Base-by-base conservation (phyloP, 2,888 invertebrate genomes). In the Erannis defoliaria region DNA sequence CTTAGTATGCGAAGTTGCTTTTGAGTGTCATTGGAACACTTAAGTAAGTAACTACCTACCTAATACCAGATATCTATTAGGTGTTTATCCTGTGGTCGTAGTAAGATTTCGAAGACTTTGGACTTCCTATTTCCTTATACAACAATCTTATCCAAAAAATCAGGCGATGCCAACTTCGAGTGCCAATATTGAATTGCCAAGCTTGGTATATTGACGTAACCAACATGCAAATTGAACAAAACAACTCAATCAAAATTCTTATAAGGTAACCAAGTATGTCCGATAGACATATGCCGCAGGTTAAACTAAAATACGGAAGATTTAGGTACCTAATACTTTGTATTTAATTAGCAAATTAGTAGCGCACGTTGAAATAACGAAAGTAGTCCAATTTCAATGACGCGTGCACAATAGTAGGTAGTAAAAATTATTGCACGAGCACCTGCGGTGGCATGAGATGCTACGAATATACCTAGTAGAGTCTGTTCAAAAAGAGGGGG, bases 381-480 rank as follows among this genome's bases (percentile, higher is more conserved):
- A 55, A 55, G 46, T 55, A 31, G 21, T 46, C 12, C 23, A 31
- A 49, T 56, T 49, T 56, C 31, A 37, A 38, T 49, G 31, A 38
- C 49, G 53, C 58, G 45, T 57, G 57, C 23, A 40, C 21, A 26
- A 46, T 48, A 61, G 40, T 58, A 37, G n/a, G n/a, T n/a, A n/a
- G n/a, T n/a, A n/a, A 55, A 46, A 42, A 53, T 43, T 50, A 35
- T 42, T 43, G 35, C 56, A 42, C 26, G 38, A 23, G 42, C 42
- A 49, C n/a, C n/a, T n/a, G n/a, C n/a, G n/a, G n/a, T n/a, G n/a
- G n/a, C n/a, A n/a, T n/a, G n/a, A n/a, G n/a, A n/a, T n/a, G n/a
- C n/a, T n/a, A n/a, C n/a, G n/a, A n/a, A n/a, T n/a, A 43, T 23
- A 6, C 42, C 21, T 14, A 23, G 12, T n/a, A n/a, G n/a, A n/a